phyloP scores from a whole-genome alignment of 2,113 vertebrate genomes.

The Panthera uncia region DNA sequence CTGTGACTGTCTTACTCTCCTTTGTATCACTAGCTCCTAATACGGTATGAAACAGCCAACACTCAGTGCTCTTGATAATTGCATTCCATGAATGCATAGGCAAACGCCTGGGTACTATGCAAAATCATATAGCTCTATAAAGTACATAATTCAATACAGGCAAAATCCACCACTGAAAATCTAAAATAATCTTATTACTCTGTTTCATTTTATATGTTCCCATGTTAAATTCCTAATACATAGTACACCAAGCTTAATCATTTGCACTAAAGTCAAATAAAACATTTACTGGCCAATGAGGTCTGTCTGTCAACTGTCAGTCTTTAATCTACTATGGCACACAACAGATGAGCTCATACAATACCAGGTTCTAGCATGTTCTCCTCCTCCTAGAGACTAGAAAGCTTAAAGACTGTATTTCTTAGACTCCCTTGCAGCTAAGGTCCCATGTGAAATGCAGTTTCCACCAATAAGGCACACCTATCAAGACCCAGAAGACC shows the following conservation, averaged over 20 bases:
- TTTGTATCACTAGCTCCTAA: neutral
- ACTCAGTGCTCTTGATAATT: neutral
- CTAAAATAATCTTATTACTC: neutral
- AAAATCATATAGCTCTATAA: neutral
- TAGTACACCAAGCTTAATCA: neutral
- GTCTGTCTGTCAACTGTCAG: neutral
- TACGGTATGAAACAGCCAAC: neutral
- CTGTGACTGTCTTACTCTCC: neutral
- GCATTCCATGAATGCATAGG: neutral
- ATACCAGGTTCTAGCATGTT: neutral
- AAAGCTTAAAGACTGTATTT: neutral
- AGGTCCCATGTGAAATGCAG: neutral
- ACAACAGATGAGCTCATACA: neutral
- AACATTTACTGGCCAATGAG: neutral
- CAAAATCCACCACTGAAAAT: slow-evolving; percentile 40
- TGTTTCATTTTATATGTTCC: neutral
- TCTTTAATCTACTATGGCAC: neutral
- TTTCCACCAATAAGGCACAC: neutral
- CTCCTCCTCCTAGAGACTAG: neutral
- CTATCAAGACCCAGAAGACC: neutral
- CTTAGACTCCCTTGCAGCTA: neutral
- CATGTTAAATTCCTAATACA: neutral
- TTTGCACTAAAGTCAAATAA: neutral
- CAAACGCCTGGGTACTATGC: neutral
- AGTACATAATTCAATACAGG: neutral